These are phyloP conservation scores for Nematopogon swammerdamellus DNA, from an alignment of 2,888 invertebrate genomes.

Conservation along the genomic window DNA sequence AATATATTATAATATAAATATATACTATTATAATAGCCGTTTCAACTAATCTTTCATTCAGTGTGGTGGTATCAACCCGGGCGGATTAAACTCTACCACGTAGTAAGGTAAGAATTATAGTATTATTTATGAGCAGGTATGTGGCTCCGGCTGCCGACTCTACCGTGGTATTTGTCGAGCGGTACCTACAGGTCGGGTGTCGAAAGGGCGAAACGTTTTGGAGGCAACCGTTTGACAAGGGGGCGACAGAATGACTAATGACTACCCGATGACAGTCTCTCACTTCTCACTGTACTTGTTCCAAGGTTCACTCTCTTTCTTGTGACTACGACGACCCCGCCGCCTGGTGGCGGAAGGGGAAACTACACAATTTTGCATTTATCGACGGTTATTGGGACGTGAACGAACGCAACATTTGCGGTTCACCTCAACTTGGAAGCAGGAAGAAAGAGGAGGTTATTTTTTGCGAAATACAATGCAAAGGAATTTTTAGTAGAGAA, in stretches of 20 bases:
- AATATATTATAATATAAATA: no score
- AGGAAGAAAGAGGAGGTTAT: no score
- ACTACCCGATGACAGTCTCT: conserved; percentile 28
- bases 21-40: no score
- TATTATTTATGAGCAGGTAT: no score
- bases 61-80: no score
- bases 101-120: no score
- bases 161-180: conserved; percentile 22
- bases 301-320: not conserved
- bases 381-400: conserved; percentile 19
- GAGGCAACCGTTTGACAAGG: conserved; percentile 36
- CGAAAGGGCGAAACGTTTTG: conserved; percentile 31
- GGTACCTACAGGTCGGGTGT: conserved; percentile 28
- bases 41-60: no score
- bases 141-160: no score
- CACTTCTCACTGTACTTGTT: conserved; percentile 18
- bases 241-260: conserved; percentile 54
- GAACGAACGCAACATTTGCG: conserved; percentile 20
- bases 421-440: no score
- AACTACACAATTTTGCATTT: conserved; percentile 13
- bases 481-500: no score
- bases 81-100: no score
- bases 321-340: not conserved
- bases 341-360: not conserved
- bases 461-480: no score